Evolutionary conservation across 2,888 invertebrate genomes (phyloP).

Genomic region (Euproctis similis): DNA sequence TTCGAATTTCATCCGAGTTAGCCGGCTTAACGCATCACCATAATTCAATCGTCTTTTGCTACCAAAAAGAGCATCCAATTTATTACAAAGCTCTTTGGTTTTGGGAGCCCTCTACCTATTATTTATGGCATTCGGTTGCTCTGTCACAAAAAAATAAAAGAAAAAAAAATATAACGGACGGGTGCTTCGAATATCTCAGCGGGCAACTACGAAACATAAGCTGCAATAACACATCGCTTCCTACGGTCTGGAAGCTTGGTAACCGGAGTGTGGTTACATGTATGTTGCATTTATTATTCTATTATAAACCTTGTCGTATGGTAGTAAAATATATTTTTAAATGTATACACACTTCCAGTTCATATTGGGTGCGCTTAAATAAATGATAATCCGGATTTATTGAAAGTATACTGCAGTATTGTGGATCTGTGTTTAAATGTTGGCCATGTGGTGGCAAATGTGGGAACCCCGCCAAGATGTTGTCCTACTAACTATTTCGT

Average conservation of each 20-base stretch:
- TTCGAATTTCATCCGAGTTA: constrained; percentile 54
- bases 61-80: constrained; percentile 74
- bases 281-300: constrained; percentile 31
- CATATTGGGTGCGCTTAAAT: constrained; percentile 43
- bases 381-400: constrained; percentile 71
- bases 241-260: constrained; percentile 49
- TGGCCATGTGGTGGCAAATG: constrained; percentile 70
- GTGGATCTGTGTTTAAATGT: constrained; percentile 58
- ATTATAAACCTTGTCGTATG: constrained; percentile 41
- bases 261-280: constrained; percentile 39
- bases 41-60: constrained; percentile 71
- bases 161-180: too few species aligned
- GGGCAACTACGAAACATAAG: constrained; percentile 69
- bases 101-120: constrained; percentile 73
- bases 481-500: constrained; percentile 67
- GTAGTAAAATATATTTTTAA: constrained; percentile 39
- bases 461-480: constrained; percentile 73
- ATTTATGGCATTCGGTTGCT: constrained; percentile 74
- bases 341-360: constrained; percentile 20
- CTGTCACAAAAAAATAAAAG: constrained; percentile 76
- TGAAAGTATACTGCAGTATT: constrained; percentile 54
- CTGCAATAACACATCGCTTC: constrained; percentile 75
- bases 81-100: constrained; percentile 69
- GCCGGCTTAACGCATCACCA: constrained; percentile 72
- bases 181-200: constrained; percentile 72